A percentile compares a stretch with the other conserved stretches of the same genome.
Evolutionary conservation across 2,888 invertebrate species (phyloP).

Genomic region (Phengaris arion): DNA sequence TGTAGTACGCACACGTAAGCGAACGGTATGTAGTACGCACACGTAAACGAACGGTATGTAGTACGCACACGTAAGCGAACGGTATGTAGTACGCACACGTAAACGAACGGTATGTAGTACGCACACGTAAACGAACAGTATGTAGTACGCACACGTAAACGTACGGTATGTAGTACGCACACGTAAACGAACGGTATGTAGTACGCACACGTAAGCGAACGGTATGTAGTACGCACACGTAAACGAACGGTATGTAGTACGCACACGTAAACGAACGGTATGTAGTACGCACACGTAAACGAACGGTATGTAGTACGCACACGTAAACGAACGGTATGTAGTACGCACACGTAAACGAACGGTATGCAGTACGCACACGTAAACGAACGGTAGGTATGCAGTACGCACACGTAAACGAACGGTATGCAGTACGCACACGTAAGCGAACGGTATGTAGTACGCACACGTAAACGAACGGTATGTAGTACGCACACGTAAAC

Average conservation of each 20-base stretch:
- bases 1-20: conserved; percentile 5
- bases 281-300: conserved; percentile 8
- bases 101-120: too few relatives aligned
- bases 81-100: not conserved
- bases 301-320: not conserved
- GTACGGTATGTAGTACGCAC: too few relatives aligned
- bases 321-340: too few relatives aligned
- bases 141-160: not conserved
- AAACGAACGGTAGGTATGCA: too few relatives aligned
- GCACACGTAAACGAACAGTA: not conserved
- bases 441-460: too few relatives aligned
- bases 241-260: not conserved
- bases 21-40: not conserved
- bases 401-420: conserved; percentile 1
- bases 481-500: not conserved
- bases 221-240: conserved; percentile 17
- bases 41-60: too few relatives aligned
- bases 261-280: not conserved
- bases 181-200: not conserved
- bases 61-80: not conserved
- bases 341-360: conserved; percentile 1
- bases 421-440: not conserved
- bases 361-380: not conserved
- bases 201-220: not conserved
- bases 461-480: not conserved